These are phyloP conservation scores for Xestobium rufovillosum DNA, from an alignment of 2,888 invertebrate species.

Conservation along the genomic window DNA sequence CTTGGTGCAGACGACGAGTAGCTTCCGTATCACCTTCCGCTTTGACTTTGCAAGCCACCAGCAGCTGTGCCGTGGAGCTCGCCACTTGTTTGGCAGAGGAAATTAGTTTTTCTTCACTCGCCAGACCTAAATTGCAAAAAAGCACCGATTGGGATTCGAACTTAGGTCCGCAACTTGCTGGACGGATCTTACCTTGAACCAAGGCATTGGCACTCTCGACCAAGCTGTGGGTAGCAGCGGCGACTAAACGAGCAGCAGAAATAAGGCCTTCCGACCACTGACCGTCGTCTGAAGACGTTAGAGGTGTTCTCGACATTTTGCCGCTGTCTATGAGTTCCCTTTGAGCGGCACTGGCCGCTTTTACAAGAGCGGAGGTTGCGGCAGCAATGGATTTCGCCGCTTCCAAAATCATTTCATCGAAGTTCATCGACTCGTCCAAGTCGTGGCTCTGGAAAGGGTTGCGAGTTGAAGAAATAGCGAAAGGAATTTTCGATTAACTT, in stretches of 20 bases:
- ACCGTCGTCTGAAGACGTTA: constrained; percentile 86
- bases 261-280: constrained; percentile 98
- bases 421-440: constrained; percentile 89
- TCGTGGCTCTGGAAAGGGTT: constrained; percentile 51
- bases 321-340: constrained; percentile 89
- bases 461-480: too few relatives aligned
- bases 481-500: too few relatives aligned
- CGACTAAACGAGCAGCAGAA: constrained; percentile 91
- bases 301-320: constrained; percentile 74
- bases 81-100: constrained; percentile 96
- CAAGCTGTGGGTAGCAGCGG: constrained; percentile 94
- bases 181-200: constrained; percentile 65
- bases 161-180: too few relatives aligned
- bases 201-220: constrained; percentile 97
- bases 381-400: constrained; percentile 97
- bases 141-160: too few relatives aligned
- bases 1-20: constrained; percentile 83
- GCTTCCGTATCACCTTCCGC: constrained; percentile 94
- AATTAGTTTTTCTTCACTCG: constrained; percentile 91
- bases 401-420: constrained; percentile 98
- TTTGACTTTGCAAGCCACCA: constrained; percentile 98
- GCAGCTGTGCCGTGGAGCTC: constrained; percentile 90
- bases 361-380: constrained; percentile 92
- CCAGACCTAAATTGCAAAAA: constrained; percentile 45
- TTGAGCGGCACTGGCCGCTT: constrained; percentile 96